Percentiles rank a stretch among this genome's conserved stretches.
These are phyloP conservation scores for Telenomus remus DNA, from an alignment of 1,140 invertebrate genomes.

Conservation along the genomic window DNA sequence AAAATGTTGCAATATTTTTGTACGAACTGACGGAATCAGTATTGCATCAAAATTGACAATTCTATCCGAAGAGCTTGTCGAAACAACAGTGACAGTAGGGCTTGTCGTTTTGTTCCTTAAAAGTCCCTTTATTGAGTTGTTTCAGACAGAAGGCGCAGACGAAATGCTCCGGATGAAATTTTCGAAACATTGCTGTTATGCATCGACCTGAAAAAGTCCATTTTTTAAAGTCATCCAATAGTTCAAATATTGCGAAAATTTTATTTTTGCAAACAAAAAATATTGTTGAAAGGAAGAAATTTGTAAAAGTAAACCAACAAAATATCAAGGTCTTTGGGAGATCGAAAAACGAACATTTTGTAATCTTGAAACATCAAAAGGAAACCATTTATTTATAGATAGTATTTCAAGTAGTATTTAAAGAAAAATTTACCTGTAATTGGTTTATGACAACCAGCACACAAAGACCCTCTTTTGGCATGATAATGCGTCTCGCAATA, in stretches of 20 bases:
- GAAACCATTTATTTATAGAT: no score
- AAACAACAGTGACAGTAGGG: slow-evolving; percentile 99
- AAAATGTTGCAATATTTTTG: no score
- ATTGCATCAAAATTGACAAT: not conserved
- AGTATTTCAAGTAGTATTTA: no score
- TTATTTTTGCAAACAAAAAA: no score
- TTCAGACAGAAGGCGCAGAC: slow-evolving; percentile 98
- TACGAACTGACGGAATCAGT: no score
- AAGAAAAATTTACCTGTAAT: slow-evolving; percentile 82
- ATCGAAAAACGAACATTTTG: no score
- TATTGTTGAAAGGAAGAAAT: no score
- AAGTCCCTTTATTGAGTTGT: slow-evolving; percentile 98
- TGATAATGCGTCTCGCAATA: slow-evolving; percentile 99
- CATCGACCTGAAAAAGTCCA: slow-evolving; percentile 84
- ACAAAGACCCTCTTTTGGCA: slow-evolving; percentile 95
- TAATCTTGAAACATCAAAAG: no score
- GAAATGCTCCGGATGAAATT: slow-evolving; percentile 99
- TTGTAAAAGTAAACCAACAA: no score
- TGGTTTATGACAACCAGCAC: slow-evolving; percentile 97
- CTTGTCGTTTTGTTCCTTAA: slow-evolving; percentile 98
- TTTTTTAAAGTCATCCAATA: no score
- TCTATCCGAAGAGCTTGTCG: slow-evolving; percentile 95
- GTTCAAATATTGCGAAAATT: no score
- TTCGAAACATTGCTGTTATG: slow-evolving; percentile 98
- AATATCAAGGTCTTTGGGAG: no score